Percentiles rank a stretch among this genome's conserved stretches.
Evolutionary conservation across 1,140 invertebrate species (phyloP).

Genomic region (Gryon sp.): DNA sequence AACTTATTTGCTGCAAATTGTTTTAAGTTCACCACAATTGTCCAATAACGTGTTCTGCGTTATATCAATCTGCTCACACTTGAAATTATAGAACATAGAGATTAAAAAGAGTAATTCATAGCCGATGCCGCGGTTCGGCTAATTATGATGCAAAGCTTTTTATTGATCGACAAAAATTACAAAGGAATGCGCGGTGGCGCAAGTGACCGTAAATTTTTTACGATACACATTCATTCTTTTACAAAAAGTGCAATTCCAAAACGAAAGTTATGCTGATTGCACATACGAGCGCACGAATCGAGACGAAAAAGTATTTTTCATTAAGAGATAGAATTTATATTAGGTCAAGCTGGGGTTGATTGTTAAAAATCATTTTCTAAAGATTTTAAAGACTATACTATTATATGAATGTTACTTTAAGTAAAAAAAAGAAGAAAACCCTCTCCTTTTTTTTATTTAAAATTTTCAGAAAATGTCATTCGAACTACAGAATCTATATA

Average conservation of each 20-base stretch:
- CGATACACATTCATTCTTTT: conserved; percentile 53
- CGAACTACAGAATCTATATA: too few relatives aligned
- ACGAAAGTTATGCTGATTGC: conserved; percentile 55
- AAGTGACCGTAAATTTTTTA: conserved; percentile 60
- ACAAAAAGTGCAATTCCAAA: conserved; percentile 49
- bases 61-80: conserved; percentile 37
- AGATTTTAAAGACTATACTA: too few relatives aligned
- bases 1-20: background rate
- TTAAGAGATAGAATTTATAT: conserved; percentile 30
- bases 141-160: conserved; percentile 61
- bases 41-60: conserved; percentile 14
- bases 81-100: conserved; percentile 20
- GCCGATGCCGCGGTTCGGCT: conserved; percentile 34
- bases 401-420: too few relatives aligned
- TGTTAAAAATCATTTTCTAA: too few relatives aligned
- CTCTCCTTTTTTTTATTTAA: too few relatives aligned
- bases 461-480: too few relatives aligned
- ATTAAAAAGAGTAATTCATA: conserved; percentile 34
- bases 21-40: conserved; percentile 1
- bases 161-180: conserved; percentile 54
- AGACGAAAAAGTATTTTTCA: conserved; percentile 37
- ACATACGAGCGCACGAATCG: conserved; percentile 17
- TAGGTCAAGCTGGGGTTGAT: conserved; percentile 15
- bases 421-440: background rate
- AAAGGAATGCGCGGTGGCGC: conserved; percentile 52